A percentile compares a stretch with the other conserved stretches of the same genome.
phyloP scores from a whole-genome alignment of 2,113 vertebrate species.

The Pristiophorus japonicus region DNA sequence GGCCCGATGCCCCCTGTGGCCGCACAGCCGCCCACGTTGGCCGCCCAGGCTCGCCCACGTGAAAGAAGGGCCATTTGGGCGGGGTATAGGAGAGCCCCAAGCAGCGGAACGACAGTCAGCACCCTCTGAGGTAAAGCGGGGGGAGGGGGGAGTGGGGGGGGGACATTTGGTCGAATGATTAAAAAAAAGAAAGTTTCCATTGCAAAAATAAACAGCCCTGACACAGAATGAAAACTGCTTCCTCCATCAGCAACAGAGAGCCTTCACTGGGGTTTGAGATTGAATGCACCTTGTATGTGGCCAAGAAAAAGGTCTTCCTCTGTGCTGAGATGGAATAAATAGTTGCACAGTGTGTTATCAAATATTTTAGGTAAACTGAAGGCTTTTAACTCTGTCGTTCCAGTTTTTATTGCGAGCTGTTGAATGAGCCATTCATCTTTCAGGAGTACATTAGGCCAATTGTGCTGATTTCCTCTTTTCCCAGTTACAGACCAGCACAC shows the following conservation, averaged over 20 bases:
- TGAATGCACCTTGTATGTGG: neutral
- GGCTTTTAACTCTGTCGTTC: neutral
- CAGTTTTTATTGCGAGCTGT: constrained; percentile 14
- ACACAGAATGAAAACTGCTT: neutral
- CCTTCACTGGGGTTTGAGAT: neutral
- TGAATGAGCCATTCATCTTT: constrained; percentile 36
- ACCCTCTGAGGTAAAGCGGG: neutral
- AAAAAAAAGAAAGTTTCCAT: neutral
- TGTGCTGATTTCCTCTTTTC: neutral
- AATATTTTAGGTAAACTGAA: constrained; percentile 13
- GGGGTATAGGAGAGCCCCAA: neutral
- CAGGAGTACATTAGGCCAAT: constrained; percentile 20
- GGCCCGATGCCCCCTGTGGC: neutral
- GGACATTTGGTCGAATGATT: neutral
- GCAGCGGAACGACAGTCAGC: neutral
- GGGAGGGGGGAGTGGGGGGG: neutral
- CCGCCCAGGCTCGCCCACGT: neutral
- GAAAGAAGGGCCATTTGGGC: neutral
- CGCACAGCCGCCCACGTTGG: neutral
- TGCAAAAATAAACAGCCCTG: neutral
- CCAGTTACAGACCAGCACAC: neutral
- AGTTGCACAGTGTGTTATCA: constrained; percentile 22
- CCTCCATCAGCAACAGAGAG: neutral
- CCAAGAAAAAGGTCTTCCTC: neutral
- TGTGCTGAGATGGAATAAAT: neutral